These are phyloP conservation scores for Clarias gariepinus DNA, from an alignment of 2,113 vertebrate genomes.

Conservation along the genomic window DNA sequence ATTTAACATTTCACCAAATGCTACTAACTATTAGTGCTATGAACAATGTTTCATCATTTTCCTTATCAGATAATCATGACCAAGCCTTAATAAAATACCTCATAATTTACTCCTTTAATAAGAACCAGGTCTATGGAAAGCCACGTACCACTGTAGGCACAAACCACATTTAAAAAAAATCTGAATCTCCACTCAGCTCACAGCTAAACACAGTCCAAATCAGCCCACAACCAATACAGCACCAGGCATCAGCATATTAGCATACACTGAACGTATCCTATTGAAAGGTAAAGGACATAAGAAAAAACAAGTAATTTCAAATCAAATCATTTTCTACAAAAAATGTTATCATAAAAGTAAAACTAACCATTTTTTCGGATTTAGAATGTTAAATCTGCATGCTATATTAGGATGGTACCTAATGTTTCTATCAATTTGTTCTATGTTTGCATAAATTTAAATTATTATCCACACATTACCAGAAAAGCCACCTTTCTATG, in stretches of 20 bases:
- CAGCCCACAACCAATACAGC: constrained; percentile 58
- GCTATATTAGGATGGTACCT: constrained; percentile 61
- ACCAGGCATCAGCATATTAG: constrained; percentile 58
- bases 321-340: constrained; percentile 43
- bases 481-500: constrained; percentile 62
- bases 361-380: neutral
- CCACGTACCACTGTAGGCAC: constrained; percentile 58
- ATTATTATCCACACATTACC: constrained; percentile 63
- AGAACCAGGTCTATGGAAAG: neutral
- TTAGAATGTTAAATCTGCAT: constrained; percentile 60
- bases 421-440: constrained; percentile 44
- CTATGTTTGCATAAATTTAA: constrained; percentile 63
- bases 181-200: constrained; percentile 57
- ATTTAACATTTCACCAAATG: neutral
- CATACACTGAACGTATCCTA: constrained; percentile 36
- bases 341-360: constrained; percentile 17
- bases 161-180: constrained; percentile 56
- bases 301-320: constrained; percentile 61
- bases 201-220: constrained; percentile 51
- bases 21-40: neutral
- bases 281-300: constrained; percentile 37
- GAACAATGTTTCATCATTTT: neutral
- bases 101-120: neutral
- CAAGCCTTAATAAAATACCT: neutral
- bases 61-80: neutral